Percentiles rank a stretch among this genome's conserved stretches.
Evolutionary conservation across 2,797 vertebrate genomes (phyloP).

Genomic region (Ceryle rudis): DNA sequence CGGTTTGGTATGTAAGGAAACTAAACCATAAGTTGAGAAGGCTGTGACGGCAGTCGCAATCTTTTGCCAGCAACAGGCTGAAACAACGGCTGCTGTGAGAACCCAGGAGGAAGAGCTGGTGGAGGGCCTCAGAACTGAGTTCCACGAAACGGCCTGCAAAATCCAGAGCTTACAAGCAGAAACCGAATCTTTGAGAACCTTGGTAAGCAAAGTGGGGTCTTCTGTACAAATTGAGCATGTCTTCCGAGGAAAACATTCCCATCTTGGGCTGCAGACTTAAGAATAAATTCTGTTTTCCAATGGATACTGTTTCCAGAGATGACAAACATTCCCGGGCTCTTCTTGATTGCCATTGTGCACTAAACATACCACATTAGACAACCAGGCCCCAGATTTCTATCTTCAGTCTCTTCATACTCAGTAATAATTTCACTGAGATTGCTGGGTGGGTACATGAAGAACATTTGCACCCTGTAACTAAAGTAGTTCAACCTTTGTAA

Average conservation of each 20-base stretch:
- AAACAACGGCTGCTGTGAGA: constrained; percentile 72
- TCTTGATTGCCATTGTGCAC: background rate
- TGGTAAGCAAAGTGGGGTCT: constrained; percentile 76
- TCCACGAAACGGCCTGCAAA: constrained; percentile 84
- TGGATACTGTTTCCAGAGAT: background rate
- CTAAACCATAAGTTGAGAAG: background rate
- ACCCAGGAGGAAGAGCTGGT: constrained; percentile 87
- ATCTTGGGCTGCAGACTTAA: background rate
- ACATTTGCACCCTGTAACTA: background rate
- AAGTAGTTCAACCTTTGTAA: background rate
- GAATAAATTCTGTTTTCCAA: background rate
- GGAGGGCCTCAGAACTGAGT: constrained; percentile 86
- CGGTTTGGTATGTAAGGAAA: background rate
- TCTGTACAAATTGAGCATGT: accelerated
- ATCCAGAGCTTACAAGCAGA: constrained; percentile 94
- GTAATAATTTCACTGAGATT: background rate
- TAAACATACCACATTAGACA: background rate
- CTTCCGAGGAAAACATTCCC: background rate
- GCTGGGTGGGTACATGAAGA: background rate
- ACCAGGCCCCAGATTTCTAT: background rate
- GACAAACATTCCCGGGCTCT: background rate
- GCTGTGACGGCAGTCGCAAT: background rate
- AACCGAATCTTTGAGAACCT: constrained; percentile 88
- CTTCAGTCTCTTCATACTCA: background rate
- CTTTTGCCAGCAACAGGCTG: constrained; percentile 74